Base-by-base conservation (phyloP, 2,888 invertebrate species). In the Morpho achilles region DNA sequence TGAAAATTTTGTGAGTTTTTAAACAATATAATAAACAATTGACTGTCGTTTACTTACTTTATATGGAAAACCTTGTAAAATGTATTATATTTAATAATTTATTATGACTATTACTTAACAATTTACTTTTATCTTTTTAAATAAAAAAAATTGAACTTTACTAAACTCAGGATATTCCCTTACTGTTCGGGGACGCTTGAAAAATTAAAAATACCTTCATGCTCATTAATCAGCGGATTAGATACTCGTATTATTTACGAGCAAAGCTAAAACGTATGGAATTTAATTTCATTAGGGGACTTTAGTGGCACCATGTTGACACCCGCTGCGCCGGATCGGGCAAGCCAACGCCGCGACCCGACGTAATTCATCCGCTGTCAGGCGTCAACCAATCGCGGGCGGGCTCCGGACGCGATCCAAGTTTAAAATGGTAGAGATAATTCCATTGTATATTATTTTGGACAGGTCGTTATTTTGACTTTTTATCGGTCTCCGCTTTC, bases 211-310 rank as follows among this genome's bases (percentile, higher is more conserved):
- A 77, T 74, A 74, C 73, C 73, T 68, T 53, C 69, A 68, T 75
- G 77, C 84, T 87, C 85, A 84, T 88, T 87, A 88, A 87, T 89
- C 89, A 87, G 85, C 77, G 85, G 88, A 89, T 88, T 88, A 87
- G 87, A 88, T 87, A 82, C 77, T 79, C 77, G 73, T 69, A 80
- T 82, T 88, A 89, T 90, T 90, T 89, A 90, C 84, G 90, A 87
- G 80, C 84, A 78, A 84, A 82, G 80, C 82, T 70, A 82, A 87
- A 87, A 88, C 79, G 87, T 87, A 85, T 80, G 88, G 89, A 90
- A 89, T 90, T 89, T 89, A 89, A 90, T 90, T 89, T 89, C 89
- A 87, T 89, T 90, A 89, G 82, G 82, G 84, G 78, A 81, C 79
- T 85, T 87, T 87, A 84, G 82, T 83, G 84, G 80, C 72, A 75